Evolutionary conservation across 2,888 invertebrate genomes (phyloP).

Genomic region (Lobophora halterata): DNA sequence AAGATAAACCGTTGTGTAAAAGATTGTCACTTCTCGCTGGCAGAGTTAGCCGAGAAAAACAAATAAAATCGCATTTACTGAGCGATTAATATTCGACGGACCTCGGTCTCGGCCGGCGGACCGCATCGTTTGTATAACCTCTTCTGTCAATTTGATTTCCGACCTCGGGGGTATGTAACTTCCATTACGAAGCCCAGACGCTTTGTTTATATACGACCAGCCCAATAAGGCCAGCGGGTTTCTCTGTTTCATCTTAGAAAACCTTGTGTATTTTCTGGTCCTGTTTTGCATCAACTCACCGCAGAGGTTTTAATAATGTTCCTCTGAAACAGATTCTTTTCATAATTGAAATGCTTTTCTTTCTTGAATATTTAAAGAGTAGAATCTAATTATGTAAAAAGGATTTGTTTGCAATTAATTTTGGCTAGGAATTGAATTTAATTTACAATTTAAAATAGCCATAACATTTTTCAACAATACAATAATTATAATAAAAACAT

Average conservation of each 20-base stretch:
- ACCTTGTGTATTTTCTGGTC: conserved; percentile 37
- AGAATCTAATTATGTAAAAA: conserved; percentile 14
- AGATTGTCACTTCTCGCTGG: conserved; percentile 41
- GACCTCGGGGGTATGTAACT: conserved; percentile 77
- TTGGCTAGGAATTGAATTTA: too few species aligned
- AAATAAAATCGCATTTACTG: conserved; percentile 76
- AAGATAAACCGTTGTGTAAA: conserved; percentile 26
- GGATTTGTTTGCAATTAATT: too few species aligned
- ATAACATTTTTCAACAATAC: conserved; percentile 4
- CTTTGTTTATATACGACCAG: conserved; percentile 69
- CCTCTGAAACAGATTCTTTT: conserved; percentile 17
- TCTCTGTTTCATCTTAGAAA: conserved; percentile 54
- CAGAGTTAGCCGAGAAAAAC: conserved; percentile 54
- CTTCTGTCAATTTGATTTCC: conserved; percentile 80
- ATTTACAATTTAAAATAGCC: conserved; percentile 13
- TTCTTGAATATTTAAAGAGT: conserved; percentile 10
- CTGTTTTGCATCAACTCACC: conserved; percentile 29
- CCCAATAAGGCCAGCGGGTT: conserved; percentile 56
- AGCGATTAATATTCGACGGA: conserved; percentile 75
- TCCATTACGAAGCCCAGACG: conserved; percentile 72
- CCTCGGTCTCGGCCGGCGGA: conserved; percentile 64
- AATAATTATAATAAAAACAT: too few species aligned
- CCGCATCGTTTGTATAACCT: conserved; percentile 79
- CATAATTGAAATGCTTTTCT: conserved; percentile 21
- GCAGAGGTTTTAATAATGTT: conserved; percentile 27